Evolutionary conservation across 2,888 invertebrate genomes (phyloP).

Genomic region (Toxonevra muliebris): DNA sequence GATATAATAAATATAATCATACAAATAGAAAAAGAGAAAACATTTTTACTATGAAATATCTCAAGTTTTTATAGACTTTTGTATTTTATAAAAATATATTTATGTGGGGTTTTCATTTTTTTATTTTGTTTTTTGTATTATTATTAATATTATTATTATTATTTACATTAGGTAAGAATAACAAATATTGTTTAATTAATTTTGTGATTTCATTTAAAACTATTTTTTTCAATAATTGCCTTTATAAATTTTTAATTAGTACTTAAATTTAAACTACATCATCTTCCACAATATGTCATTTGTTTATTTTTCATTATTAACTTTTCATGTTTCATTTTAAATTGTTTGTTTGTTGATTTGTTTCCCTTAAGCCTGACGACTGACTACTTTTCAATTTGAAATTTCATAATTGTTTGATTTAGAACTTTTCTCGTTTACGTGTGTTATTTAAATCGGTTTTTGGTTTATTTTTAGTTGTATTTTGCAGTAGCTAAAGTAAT

Average conservation of each 20-base stretch:
- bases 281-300: too few species aligned
- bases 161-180: too few species aligned
- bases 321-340: too few species aligned
- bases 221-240: neutral
- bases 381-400: constrained; percentile 1
- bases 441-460: neutral
- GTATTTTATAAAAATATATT: constrained; percentile 48
- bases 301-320: too few species aligned
- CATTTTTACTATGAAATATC: too few species aligned
- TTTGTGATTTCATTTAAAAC: constrained; percentile 20
- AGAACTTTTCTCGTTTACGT: neutral
- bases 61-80: neutral
- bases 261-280: neutral
- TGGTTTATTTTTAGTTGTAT: neutral
- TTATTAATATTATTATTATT: constrained; percentile 1
- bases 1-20: too few species aligned
- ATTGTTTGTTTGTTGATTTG: too few species aligned
- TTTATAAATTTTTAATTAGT: constrained; percentile 1
- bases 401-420: constrained; percentile 6
- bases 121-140: constrained; percentile 24
- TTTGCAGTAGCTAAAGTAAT: too few species aligned
- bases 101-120: constrained; percentile 36
- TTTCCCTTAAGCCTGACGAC: too few species aligned
- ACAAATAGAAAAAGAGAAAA: too few species aligned
- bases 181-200: too few species aligned